Evolutionary conservation across 2,888 invertebrate species (phyloP).

Genomic region (Apodemia hepburni): DNA sequence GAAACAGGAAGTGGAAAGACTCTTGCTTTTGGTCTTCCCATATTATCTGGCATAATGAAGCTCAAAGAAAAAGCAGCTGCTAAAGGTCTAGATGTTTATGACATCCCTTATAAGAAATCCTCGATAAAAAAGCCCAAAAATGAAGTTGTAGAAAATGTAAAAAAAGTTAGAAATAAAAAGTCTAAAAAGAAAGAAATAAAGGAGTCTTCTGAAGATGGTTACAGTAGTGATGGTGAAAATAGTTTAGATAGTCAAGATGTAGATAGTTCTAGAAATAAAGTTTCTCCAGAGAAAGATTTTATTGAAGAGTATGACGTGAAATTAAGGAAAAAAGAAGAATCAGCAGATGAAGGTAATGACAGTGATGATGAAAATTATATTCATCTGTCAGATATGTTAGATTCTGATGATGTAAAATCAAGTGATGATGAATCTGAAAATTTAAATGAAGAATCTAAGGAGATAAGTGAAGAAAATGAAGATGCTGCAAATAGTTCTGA

Average conservation of each 20-base stretch:
- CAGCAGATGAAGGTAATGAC: conserved; percentile 54
- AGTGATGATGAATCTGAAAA: conserved; percentile 40
- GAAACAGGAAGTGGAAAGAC: conserved; percentile 99
- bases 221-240: conserved; percentile 51
- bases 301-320: conserved; percentile 63
- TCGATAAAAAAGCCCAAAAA: conserved; percentile 47
- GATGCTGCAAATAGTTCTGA: conserved; percentile 34
- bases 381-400: conserved; percentile 62
- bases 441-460: conserved; percentile 25
- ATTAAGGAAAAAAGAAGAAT: conserved; percentile 46
- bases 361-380: conserved; percentile 61
- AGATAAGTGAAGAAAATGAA: conserved; percentile 34
- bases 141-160: conserved; percentile 29
- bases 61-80: conserved; percentile 72
- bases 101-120: conserved; percentile 59
- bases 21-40: conserved; percentile 97
- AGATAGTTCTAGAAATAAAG: conserved; percentile 24
- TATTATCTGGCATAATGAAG: conserved; percentile 91
- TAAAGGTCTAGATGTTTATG: conserved; percentile 60
- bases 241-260: conserved; percentile 29
- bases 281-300: conserved; percentile 44
- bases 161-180: conserved; percentile 31
- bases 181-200: conserved; percentile 40
- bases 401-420: conserved; percentile 55
- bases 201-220: conserved; percentile 64